Evolutionary conservation across 2,113 vertebrate species (phyloP), one percentile per base, ranked within the genome.

Genomic region (Pterocles burchelli): DNA sequence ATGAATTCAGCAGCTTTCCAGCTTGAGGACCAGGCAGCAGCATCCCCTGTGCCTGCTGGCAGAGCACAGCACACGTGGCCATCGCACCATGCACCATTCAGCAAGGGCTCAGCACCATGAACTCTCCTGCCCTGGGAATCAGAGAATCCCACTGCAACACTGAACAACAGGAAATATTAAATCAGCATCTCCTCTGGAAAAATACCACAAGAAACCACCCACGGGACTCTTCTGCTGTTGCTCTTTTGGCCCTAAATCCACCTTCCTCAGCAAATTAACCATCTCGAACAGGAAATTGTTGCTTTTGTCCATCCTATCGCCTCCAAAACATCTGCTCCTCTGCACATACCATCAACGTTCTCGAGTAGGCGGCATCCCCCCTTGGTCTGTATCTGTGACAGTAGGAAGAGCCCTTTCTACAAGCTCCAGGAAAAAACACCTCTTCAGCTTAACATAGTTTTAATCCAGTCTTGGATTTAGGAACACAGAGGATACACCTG

Each of bases 151-250:
- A 61, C 62, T 55, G 51, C 73, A 91, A 52, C 19, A 13, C 21
- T 68, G 71, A 96, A 91, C 59, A 95, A 94, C 82, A 95, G 92
- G 95, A 97, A 96, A 66, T 19, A 89, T 67, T 96, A 95, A 84
- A 91, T 96, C 97, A 93, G 89, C 59, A 88, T 80, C 66, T 81
- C 31, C 89, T 85, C 89, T 89, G 86, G 73, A 96, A 95, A 94
- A 95, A 83, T 62, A 93, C 54, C 18, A 8, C 85, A 66, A 86
- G 51, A 79, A 94, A 79, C 51, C 72, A 86, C 91, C 71, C 95
- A 82, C 3, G 7, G 49, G 84, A 79, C 67, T 48, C 62, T 55
- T 86, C 31, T 65, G 38, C 46, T 91, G 81, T 94, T 82, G 70
- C 38, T 80, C 51, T 66, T 94, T 71, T 92, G 92, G 88, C 90